Conservation (phyloP, 2,113 vertebrate genomes). For the Brachypteracias leptosomus region DNA sequence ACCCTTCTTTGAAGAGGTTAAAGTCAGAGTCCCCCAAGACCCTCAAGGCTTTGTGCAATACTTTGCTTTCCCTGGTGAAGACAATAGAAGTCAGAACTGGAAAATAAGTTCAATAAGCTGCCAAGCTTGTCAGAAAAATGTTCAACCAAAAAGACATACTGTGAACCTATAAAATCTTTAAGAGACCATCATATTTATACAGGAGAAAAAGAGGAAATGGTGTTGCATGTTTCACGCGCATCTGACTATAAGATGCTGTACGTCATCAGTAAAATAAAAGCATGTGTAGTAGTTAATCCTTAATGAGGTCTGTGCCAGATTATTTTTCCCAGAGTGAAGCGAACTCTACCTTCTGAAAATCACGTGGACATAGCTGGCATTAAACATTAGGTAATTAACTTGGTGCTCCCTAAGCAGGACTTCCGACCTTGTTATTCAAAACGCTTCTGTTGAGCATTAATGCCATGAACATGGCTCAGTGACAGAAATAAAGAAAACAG, state of each 20-base stretch:
- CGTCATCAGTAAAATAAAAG: not conserved
- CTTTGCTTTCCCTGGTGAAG: not conserved
- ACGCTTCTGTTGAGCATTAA: not conserved
- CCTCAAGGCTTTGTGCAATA: not conserved
- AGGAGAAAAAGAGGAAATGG: not conserved
- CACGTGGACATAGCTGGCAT: not conserved
- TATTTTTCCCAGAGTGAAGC: not conserved
- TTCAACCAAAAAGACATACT: not conserved
- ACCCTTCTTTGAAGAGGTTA: constrained; percentile 5
- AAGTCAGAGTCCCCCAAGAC: not conserved
- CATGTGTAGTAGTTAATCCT: not conserved
- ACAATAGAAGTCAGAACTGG: not conserved
- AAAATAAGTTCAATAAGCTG: not conserved
- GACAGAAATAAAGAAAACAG: not conserved
- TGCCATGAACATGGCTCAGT: not conserved
- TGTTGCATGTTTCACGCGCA: fast-evolving
- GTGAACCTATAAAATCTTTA: not conserved
- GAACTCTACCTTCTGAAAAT: not conserved
- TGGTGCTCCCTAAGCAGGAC: not conserved
- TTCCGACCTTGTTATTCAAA: not conserved
- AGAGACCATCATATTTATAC: not conserved
- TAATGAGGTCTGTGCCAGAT: not conserved
- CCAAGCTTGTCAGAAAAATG: not conserved
- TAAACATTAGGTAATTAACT: not conserved
- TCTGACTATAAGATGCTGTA: not conserved